These are phyloP conservation scores for Opisthocomus hoazin DNA, from an alignment of 2,113 vertebrate species.

Conservation along the genomic window DNA sequence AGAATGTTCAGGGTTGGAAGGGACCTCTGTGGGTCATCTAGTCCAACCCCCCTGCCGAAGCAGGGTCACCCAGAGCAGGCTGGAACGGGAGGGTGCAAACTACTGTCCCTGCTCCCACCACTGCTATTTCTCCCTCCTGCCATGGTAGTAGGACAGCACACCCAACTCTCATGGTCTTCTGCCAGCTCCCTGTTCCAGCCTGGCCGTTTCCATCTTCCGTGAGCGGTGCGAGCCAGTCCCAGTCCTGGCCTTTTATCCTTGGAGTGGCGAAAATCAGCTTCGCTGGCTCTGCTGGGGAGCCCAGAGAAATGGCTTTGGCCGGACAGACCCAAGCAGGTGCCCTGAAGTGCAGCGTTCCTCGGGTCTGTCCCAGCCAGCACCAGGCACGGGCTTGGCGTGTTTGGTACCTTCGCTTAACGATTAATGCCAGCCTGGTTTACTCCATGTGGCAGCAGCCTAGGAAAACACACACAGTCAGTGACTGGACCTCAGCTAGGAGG, in stretches of 20 bases:
- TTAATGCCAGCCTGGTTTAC: background rate
- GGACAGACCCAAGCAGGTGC: background rate
- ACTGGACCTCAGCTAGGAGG: background rate
- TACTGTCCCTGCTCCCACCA: background rate
- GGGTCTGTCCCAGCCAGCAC: background rate
- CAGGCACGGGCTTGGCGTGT: background rate
- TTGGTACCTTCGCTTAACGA: background rate
- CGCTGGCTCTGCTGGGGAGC: background rate
- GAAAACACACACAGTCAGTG: background rate
- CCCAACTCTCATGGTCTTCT: background rate
- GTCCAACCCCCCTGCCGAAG: too few relatives aligned
- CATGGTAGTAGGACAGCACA: background rate
- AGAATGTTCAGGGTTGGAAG: too few relatives aligned
- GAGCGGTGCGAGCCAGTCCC: background rate
- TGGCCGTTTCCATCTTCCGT: background rate
- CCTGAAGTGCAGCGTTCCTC: background rate
- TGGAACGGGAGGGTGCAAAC: background rate
- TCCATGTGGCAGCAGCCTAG: background rate
- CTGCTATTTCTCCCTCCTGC: background rate
- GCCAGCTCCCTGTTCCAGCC: background rate
- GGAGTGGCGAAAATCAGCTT: background rate
- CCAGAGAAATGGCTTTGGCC: background rate
- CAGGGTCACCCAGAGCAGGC: too few relatives aligned
- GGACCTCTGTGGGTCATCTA: too few relatives aligned
- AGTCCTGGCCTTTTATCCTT: background rate